A percentile compares a stretch with the other conserved stretches of the same genome.
These are phyloP conservation scores for Argyresthia albistria DNA, from an alignment of 2,888 invertebrate species.

Conservation along the genomic window DNA sequence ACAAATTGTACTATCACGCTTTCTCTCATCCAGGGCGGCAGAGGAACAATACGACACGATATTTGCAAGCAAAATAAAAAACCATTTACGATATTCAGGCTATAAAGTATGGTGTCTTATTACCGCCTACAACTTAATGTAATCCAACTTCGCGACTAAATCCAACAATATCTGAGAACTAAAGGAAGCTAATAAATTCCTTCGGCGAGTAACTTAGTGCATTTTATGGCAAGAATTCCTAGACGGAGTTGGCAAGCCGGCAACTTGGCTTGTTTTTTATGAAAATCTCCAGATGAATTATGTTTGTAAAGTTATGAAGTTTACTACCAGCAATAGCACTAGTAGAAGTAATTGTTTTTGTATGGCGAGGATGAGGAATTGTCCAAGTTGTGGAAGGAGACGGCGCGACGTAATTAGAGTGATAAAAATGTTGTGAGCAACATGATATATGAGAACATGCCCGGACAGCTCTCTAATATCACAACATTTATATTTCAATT, in stretches of 20 bases:
- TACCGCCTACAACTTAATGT: background rate
- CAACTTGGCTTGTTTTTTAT: background rate
- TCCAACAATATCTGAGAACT: background rate
- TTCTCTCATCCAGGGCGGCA: no score
- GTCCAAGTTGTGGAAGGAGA: background rate
- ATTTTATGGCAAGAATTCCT: background rate
- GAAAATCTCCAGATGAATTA: background rate
- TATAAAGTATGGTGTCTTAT: background rate
- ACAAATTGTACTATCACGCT: no score
- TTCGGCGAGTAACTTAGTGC: conserved; percentile 1
- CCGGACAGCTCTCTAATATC: background rate
- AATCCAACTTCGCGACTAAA: background rate
- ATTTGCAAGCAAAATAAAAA: no score
- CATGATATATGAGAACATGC: background rate
- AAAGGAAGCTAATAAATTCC: conserved; percentile 2
- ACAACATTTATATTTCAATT: no score
- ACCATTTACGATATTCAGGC: background rate
- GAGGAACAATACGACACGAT: no score
- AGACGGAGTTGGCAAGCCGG: background rate
- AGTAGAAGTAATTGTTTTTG: conserved; percentile 1
- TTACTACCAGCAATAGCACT: background rate
- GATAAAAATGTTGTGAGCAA: background rate
- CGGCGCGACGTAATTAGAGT: background rate
- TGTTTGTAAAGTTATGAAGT: background rate
- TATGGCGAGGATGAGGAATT: background rate